Conservation (phyloP, 2,797 vertebrate genomes). For the Mormyrus hasselquistii region DNA sequence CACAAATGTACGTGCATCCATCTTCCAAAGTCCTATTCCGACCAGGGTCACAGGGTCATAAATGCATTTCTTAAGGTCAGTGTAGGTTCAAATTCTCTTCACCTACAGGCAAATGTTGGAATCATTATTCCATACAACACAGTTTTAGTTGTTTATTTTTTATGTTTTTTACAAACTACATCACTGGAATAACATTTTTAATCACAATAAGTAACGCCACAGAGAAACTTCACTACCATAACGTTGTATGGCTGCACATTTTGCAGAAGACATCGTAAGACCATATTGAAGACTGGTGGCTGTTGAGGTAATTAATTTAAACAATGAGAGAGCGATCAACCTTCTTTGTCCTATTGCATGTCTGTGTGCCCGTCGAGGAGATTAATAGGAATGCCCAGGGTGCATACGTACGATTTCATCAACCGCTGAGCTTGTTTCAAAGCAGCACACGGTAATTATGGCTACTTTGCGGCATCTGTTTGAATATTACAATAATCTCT, state of each 20-base stretch:
- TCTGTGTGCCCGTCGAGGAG: background rate
- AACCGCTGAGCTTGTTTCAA: background rate
- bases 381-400: background rate
- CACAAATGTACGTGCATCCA: background rate
- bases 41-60: background rate
- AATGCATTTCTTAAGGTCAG: background rate
- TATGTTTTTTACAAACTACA: background rate
- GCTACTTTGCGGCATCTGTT: conserved; percentile 1
- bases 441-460: conserved; percentile 5
- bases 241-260: background rate
- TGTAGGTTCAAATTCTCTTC: background rate
- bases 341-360: background rate
- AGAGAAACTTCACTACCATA: too few species aligned
- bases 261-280: background rate
- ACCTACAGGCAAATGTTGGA: background rate
- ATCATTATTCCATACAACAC: background rate
- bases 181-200: background rate
- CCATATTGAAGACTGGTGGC: background rate
- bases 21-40: background rate
- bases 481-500: conserved; percentile 1
- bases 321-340: background rate
- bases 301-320: background rate
- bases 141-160: background rate
- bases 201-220: background rate
- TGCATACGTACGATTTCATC: background rate